Evolutionary conservation across 37 sponge, comb jelly and placozoan species (phyloP).

Genomic region (Oscarella lobularis): DNA sequence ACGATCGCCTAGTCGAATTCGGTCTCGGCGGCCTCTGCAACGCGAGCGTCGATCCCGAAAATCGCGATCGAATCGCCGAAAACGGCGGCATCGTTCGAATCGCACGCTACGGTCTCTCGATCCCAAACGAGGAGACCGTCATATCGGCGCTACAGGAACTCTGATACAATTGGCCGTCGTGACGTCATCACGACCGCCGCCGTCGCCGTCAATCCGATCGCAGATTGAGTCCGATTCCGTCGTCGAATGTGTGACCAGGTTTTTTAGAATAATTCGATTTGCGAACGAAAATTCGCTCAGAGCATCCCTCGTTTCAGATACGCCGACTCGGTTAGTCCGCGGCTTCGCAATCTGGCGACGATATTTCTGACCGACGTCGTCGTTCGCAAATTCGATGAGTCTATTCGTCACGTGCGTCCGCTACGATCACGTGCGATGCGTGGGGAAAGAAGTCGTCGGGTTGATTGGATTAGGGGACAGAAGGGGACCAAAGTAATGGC

Average conservation of each 20-base stretch:
- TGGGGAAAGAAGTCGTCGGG: no score
- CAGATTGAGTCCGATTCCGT: not conserved
- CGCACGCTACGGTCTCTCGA: slow-evolving; percentile 36
- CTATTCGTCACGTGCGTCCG: no score
- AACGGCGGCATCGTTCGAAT: slow-evolving; percentile 49
- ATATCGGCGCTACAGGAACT: no score
- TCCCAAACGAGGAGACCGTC: slow-evolving; percentile 66
- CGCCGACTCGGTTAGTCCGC: not conserved
- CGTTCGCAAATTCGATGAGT: no score
- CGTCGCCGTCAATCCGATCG: not conserved
- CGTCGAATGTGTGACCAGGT: not conserved
- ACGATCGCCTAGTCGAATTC: slow-evolving; percentile 68
- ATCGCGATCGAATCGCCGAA: slow-evolving; percentile 32
- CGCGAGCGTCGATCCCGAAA: slow-evolving; percentile 44
- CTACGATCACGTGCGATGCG: no score
- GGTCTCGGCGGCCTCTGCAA: slow-evolving; percentile 76
- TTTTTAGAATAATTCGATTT: no score
- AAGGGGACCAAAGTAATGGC: no score
- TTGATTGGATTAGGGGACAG: no score
- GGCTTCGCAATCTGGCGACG: not conserved
- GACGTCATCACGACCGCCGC: slow-evolving; percentile 40
- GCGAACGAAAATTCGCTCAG: no score
- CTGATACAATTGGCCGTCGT: no score
- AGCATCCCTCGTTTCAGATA: no score
- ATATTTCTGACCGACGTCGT: not conserved